Evolutionary conservation across 2,888 invertebrate genomes (phyloP).

Genomic region (Machimus rusticus): DNA sequence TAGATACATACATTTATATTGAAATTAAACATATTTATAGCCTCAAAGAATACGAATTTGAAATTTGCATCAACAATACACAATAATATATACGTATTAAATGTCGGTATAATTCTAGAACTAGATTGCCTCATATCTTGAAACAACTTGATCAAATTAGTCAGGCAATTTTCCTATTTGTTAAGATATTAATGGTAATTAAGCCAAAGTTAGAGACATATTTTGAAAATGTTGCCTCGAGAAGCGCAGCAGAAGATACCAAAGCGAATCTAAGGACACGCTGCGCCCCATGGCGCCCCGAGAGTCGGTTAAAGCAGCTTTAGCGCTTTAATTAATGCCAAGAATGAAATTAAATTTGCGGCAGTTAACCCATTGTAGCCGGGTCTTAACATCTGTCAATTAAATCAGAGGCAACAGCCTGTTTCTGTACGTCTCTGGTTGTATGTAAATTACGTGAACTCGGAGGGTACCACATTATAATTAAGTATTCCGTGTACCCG

Average conservation of each 20-base stretch:
- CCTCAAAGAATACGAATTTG: no score
- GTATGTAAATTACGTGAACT: constrained; percentile 43
- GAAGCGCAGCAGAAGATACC: neutral
- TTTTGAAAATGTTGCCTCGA: neutral
- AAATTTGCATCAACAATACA: no score
- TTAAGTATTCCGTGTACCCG: constrained; percentile 48
- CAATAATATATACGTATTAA: no score
- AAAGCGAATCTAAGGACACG: neutral
- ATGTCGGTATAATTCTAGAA: no score
- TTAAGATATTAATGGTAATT: neutral
- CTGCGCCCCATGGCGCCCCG: neutral
- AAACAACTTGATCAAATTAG: neutral
- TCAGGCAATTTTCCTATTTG: neutral
- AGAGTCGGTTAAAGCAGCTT: neutral
- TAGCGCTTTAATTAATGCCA: constrained; percentile 34
- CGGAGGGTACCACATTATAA: constrained; percentile 45
- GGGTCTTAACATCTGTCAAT: constrained; percentile 42
- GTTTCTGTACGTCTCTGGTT: constrained; percentile 31
- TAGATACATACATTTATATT: no score
- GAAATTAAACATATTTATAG: no score
- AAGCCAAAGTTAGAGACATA: neutral
- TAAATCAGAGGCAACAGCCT: constrained; percentile 44
- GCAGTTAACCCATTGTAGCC: constrained; percentile 42
- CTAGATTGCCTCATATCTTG: no score
- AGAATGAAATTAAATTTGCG: constrained; percentile 35